Evolutionary conservation across 2,888 invertebrate genomes (phyloP).

Genomic region (Plutella xylostella): DNA sequence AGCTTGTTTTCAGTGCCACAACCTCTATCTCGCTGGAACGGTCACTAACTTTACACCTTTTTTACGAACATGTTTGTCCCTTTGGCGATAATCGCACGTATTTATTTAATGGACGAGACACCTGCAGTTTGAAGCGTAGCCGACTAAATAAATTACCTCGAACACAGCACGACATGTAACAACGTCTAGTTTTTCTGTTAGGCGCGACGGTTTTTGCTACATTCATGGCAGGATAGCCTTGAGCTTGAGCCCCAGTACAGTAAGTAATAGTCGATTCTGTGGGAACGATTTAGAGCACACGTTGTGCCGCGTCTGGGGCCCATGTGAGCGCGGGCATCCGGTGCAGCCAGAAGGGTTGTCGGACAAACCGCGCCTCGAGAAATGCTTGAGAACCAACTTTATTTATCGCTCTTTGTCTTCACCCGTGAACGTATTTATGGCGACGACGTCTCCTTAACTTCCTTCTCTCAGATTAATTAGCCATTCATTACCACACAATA

Average conservation of each 20-base stretch:
- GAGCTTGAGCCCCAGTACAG: conserved; percentile 40
- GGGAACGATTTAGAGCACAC: conserved; percentile 53
- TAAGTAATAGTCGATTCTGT: conserved; percentile 41
- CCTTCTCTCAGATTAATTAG: too few species aligned
- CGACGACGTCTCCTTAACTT: too few species aligned
- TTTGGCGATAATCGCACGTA: too few species aligned
- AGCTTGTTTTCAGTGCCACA: too few species aligned
- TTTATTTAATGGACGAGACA: conserved; percentile 26
- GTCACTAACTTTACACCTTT: too few species aligned
- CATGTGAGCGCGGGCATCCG: conserved; percentile 63
- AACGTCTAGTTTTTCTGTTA: conserved; percentile 44
- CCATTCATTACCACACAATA: too few species aligned
- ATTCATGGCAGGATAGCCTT: conserved; percentile 58
- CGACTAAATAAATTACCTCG: conserved; percentile 41
- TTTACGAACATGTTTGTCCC: too few species aligned
- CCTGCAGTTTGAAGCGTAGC: conserved; percentile 40
- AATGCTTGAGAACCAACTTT: conserved; percentile 24
- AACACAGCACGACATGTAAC: conserved; percentile 40
- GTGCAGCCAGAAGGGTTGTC: conserved; percentile 33
- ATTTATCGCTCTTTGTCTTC: too few species aligned
- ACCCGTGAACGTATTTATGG: too few species aligned
- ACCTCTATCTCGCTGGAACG: too few species aligned
- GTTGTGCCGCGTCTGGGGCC: conserved; percentile 52
- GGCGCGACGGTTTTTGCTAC: conserved; percentile 48
- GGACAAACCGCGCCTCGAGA: conserved; percentile 13